Evolutionary conservation across 2,888 invertebrate genomes (phyloP).

Genomic region (Artemia sp.): DNA sequence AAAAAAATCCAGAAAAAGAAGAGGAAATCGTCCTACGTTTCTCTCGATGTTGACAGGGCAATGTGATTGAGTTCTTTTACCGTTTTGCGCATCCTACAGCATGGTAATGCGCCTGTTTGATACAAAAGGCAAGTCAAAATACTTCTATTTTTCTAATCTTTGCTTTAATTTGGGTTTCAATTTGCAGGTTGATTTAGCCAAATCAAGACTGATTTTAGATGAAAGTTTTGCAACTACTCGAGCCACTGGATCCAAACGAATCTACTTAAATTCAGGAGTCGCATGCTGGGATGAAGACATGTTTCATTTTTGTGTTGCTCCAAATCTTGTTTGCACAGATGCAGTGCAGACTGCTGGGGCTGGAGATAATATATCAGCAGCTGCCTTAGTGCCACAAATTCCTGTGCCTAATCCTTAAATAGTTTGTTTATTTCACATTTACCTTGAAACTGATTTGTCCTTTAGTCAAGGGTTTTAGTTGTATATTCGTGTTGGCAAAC

Average conservation of each 20-base stretch:
- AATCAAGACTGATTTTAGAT: constrained; percentile 50
- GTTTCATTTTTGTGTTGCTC: constrained; percentile 57
- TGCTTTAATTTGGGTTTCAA: no score
- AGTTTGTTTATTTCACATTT: background rate
- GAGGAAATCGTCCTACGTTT: no score
- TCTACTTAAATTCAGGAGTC: constrained; percentile 49
- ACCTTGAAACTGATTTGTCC: no score
- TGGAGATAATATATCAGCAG: constrained; percentile 74
- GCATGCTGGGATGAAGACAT: constrained; percentile 59
- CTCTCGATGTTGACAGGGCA: no score
- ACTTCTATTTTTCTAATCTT: no score
- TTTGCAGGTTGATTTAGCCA: constrained; percentile 37
- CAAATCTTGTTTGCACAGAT: constrained; percentile 63
- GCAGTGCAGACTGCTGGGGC: constrained; percentile 67
- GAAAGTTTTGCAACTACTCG: constrained; percentile 62
- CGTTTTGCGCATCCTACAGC: no score
- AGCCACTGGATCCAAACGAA: constrained; percentile 38
- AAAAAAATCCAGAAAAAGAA: no score
- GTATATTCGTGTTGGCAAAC: no score
- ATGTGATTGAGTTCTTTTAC: no score
- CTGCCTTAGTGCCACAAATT: constrained; percentile 46
- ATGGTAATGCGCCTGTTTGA: no score
- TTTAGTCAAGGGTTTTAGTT: no score
- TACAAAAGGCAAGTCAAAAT: no score
- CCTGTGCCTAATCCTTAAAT: background rate